Conservation (phyloP, 1,140 invertebrate genomes). For the Matsumurasca onukii region DNA sequence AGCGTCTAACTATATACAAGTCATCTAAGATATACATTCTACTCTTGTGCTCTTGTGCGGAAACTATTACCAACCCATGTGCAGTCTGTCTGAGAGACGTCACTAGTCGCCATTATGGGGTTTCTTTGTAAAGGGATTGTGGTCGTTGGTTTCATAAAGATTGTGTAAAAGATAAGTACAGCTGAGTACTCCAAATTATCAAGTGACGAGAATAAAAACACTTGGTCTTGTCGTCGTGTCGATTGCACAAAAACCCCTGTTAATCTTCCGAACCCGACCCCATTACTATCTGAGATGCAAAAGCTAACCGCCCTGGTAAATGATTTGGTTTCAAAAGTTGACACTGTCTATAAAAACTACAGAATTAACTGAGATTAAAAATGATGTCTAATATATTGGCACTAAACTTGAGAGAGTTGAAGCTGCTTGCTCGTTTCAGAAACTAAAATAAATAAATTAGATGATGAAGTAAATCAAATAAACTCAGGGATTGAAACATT, state of each 20-base stretch:
- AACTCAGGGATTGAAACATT: background rate
- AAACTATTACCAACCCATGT: too few species aligned
- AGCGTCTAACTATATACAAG: too few species aligned
- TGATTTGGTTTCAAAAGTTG: background rate
- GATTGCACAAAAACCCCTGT: background rate
- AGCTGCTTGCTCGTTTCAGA: background rate
- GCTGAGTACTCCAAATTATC: too few species aligned
- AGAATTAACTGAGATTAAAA: background rate
- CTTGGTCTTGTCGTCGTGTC: background rate
- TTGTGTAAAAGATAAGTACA: too few species aligned
- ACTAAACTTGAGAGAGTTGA: background rate
- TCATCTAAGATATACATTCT: too few species aligned
- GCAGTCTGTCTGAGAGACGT: too few species aligned
- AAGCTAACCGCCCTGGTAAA: background rate
- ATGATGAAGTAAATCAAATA: background rate
- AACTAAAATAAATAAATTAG: background rate
- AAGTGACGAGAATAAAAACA: too few species aligned
- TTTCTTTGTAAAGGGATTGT: too few species aligned
- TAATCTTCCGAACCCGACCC: background rate
- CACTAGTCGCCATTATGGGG: too few species aligned
- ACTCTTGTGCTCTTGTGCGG: too few species aligned
- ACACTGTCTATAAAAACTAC: background rate
- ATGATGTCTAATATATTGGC: background rate
- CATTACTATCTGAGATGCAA: background rate
- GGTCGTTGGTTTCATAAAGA: too few species aligned